These are phyloP conservation scores for Lycopodina hypogea DNA, from an alignment of 37 sponge, comb jelly and placozoan genomes.

Conservation along the genomic window DNA sequence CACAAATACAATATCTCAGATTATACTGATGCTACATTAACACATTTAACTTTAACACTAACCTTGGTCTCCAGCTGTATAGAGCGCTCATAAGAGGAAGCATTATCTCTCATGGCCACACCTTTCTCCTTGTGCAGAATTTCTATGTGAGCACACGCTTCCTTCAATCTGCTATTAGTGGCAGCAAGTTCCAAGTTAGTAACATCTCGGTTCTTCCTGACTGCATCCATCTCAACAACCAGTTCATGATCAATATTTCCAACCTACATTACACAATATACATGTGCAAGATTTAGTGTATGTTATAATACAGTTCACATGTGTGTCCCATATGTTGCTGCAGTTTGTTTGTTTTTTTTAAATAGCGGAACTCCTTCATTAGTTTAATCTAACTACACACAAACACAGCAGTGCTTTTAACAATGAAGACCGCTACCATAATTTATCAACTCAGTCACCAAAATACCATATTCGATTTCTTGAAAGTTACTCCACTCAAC, in stretches of 20 bases:
- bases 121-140: constrained; percentile 47
- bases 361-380: not conserved
- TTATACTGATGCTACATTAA: no score
- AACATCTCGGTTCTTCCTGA: not conserved
- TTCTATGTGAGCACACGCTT: constrained; percentile 32
- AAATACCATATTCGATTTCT: not conserved
- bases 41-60: not conserved
- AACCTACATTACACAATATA: not conserved
- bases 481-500: no score
- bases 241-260: constrained; percentile 4
- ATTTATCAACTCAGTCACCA: not conserved
- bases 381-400: not conserved
- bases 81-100: constrained; percentile 41
- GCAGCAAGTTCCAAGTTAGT: not conserved
- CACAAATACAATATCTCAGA: no score
- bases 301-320: no score
- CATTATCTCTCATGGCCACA: constrained; percentile 59
- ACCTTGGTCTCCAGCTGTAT: constrained; percentile 54
- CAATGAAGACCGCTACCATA: no score
- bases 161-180: constrained; percentile 4
- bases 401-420: no score
- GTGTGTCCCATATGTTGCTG: not conserved
- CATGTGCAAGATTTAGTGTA: not conserved
- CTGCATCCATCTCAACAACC: not conserved
- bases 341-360: not conserved